A percentile compares a stretch with the other conserved stretches of the same genome.
Conservation (phyloP, 2,888 invertebrate genomes). For the Tenthredo distinguenda region DNA sequence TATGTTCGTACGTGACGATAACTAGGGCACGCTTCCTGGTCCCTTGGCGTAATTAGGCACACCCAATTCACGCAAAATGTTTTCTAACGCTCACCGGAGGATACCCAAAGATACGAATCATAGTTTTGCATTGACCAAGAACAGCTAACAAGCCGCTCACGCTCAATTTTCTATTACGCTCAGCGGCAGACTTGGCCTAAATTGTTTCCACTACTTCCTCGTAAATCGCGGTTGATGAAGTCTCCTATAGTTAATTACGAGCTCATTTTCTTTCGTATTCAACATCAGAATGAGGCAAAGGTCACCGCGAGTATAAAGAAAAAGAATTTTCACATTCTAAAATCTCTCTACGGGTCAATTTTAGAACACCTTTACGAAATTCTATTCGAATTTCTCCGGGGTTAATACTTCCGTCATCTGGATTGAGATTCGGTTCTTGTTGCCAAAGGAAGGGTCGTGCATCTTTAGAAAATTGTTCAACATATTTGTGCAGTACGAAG, state of each 20-base stretch:
- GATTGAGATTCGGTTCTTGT: background rate
- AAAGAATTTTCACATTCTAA: background rate
- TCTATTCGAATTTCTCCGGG: background rate
- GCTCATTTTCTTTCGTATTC: background rate
- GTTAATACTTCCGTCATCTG: background rate
- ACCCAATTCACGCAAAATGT: slow-evolving; percentile 62
- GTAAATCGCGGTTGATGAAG: slow-evolving; percentile 9
- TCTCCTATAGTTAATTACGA: background rate
- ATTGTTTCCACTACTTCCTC: background rate
- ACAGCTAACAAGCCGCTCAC: background rate
- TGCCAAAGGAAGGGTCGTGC: background rate
- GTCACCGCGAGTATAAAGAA: background rate
- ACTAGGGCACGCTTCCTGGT: slow-evolving; percentile 40
- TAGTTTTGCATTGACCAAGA: slow-evolving; percentile 40
- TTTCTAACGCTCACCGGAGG: slow-evolving; percentile 40
- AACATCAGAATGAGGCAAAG: background rate
- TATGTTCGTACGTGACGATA: background rate
- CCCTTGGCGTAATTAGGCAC: slow-evolving; percentile 63
- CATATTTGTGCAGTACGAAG: background rate
- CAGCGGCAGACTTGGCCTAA: background rate
- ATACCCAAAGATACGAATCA: slow-evolving; percentile 34
- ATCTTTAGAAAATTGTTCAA: slow-evolving; percentile 9
- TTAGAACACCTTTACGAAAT: background rate
- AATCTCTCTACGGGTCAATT: slow-evolving; percentile 1
- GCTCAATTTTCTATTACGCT: slow-evolving; percentile 14